Conservation (phyloP, 2,888 invertebrate genomes). For the Ariolimax columbianus region DNA sequence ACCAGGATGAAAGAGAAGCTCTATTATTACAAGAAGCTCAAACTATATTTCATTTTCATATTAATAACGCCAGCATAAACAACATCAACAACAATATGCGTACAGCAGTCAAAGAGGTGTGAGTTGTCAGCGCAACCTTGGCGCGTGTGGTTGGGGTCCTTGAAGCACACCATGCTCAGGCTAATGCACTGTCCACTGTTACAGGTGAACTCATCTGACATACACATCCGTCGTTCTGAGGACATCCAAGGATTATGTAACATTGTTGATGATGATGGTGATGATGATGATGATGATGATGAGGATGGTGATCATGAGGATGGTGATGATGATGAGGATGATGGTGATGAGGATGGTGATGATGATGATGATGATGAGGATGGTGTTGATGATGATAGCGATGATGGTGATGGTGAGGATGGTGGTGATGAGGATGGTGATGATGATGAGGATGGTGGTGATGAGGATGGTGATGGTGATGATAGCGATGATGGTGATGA, state of each 20-base stretch:
- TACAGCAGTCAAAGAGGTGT: conserved; percentile 79
- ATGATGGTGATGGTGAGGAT: too few relatives aligned
- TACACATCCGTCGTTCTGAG: conserved; percentile 57
- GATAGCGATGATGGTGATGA: too few relatives aligned
- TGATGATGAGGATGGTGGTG: too few relatives aligned
- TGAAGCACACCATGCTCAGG: conserved; percentile 66
- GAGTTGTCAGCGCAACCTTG: conserved; percentile 78
- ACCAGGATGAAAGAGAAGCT: not conserved
- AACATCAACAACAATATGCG: conserved; percentile 57
- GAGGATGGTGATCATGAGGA: too few relatives aligned
- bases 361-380: too few relatives aligned
- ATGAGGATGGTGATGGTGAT: too few relatives aligned
- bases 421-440: too few relatives aligned
- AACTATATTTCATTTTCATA: not conserved
- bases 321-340: not conserved
- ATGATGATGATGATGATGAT: not conserved
- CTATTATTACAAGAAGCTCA: not conserved
- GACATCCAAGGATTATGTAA: not conserved
- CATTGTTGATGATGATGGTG: not conserved
- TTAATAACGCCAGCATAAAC: not conserved
- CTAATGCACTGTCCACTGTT: conserved; percentile 77
- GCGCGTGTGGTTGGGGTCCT: conserved; percentile 61
- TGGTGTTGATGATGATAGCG: too few relatives aligned
- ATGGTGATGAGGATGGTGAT: not conserved
- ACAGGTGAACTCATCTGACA: conserved; percentile 72